Base-by-base conservation (phyloP, 37 sponge, comb jelly and placozoan genomes). In the Ianthella basta region DNA sequence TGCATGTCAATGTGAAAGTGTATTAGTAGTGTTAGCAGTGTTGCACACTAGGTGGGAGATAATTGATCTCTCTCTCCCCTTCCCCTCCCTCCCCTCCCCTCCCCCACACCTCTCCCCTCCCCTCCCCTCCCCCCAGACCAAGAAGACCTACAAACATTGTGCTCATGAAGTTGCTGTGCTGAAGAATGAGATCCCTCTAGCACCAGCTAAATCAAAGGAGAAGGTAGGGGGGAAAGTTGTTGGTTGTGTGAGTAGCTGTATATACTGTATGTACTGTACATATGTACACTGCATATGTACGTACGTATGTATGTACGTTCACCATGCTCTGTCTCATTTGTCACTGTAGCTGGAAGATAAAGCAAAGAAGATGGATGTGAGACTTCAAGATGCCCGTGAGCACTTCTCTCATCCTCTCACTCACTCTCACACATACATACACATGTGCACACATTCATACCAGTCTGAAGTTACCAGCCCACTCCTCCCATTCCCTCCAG, bases 341-440 rank as follows among this genome's bases (percentile, higher is more conserved):
- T 41, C 21, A 19, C 4, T 36, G n/a, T 23, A 75, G 78, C 40
- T 75, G 53, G 78, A 75, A 36, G 78, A 75, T 4, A 39, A 41
- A 14, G 15, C 40, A 25, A 75, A 75, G 25, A 75, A 75, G 40
- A 44, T 24, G 6, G 54, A 75, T 24, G 15, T 40, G 3, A 75
- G 40, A 14, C 53, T 75, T 21, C 37, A 75, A 41, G 78, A 75
- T 75, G 37, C 50, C 25, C 40, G 78, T 75, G 25, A 75, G 78
- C 14, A 14, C 4, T 23, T 25, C 63, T 10, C 25, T 61, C 8
- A 5, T 10, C 63, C 25, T 13, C 63, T 14, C 25, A 61, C 25
- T 5, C n/a, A 25, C 25, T 5, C 25, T 5, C 63, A 61, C 25
- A 61, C 63, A 25, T 10, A 61, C 63, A 61, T 61, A 12, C 29